phyloP scores from a whole-genome alignment of 1,140 invertebrate species.

The Orussus abietinus region DNA sequence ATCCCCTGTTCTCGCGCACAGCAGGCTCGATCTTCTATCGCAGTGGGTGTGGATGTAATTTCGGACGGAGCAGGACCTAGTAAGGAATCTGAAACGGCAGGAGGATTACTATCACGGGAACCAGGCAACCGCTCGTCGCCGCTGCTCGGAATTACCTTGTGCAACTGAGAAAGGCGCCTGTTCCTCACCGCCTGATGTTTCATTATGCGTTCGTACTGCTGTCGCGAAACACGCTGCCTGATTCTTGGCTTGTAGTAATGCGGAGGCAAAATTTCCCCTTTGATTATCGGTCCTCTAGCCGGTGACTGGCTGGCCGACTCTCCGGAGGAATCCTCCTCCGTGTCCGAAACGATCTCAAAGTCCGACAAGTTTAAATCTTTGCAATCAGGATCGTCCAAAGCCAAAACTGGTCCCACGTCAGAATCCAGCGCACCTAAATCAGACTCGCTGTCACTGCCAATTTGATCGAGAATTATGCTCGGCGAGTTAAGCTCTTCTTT shows the following conservation, averaged over 20 bases:
- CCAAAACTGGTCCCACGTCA: slow-evolving; percentile 3
- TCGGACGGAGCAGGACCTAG: slow-evolving; percentile 13
- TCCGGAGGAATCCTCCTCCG: slow-evolving; percentile 27
- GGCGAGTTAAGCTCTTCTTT: slow-evolving; percentile 6
- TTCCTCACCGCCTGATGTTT: slow-evolving; percentile 18
- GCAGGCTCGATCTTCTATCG: no score
- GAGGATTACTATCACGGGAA: slow-evolving; percentile 34
- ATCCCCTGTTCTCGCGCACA: no score
- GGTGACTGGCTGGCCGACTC: no score
- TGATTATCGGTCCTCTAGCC: slow-evolving; percentile 2
- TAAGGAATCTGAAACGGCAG: slow-evolving; percentile 36
- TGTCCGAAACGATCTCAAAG: slow-evolving; percentile 37
- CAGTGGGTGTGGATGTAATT: no score
- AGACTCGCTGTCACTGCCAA: slow-evolving; percentile 13
- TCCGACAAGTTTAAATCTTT: slow-evolving; percentile 36
- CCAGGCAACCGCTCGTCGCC: slow-evolving; percentile 16
- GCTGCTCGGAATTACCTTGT: slow-evolving; percentile 32
- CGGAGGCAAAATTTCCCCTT: slow-evolving; percentile 2
- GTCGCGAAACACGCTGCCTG: slow-evolving; percentile 18
- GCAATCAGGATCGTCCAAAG: slow-evolving; percentile 22
- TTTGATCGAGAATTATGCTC: slow-evolving; percentile 10
- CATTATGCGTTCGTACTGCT: slow-evolving; percentile 15
- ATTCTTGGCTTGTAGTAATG: slow-evolving; percentile 11
- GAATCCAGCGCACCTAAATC: slow-evolving; percentile 6
- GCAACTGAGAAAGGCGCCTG: slow-evolving; percentile 17